These are phyloP conservation scores for Aphis craccivora DNA, from an alignment of 1,140 invertebrate genomes.

Conservation along the genomic window DNA sequence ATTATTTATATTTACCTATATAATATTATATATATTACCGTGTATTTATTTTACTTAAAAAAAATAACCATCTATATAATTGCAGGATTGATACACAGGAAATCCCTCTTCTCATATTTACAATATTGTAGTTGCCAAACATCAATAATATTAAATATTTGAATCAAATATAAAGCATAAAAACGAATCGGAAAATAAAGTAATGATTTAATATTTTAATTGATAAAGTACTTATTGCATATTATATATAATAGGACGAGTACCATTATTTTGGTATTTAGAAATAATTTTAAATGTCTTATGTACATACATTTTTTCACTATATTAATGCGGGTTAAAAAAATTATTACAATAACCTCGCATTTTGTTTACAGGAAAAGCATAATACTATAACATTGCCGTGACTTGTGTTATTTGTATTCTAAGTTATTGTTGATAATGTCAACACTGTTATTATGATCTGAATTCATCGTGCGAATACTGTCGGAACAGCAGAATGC, in stretches of 20 bases:
- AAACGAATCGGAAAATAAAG: not conserved
- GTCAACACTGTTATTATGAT: not conserved
- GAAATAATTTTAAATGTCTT: not conserved
- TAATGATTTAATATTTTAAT: not conserved
- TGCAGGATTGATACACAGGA: not conserved
- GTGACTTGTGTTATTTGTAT: not conserved
- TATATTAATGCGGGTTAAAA: not conserved
- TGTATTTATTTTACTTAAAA: not conserved
- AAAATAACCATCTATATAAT: not conserved
- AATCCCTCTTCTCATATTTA: not conserved
- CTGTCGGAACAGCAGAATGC: not conserved
- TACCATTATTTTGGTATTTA: not conserved
- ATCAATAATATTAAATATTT: not conserved
- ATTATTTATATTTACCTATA: not conserved
- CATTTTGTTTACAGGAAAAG: not conserved
- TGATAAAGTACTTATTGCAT: not conserved
- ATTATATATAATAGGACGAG: not conserved
- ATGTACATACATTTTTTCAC: not conserved
- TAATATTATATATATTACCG: not conserved
- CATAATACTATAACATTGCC: not conserved
- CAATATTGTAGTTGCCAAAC: not conserved
- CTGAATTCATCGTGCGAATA: not conserved
- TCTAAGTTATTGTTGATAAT: not conserved
- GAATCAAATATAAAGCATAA: not conserved
- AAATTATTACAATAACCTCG: not conserved